Conservation (phyloP, 2,113 vertebrate species). For the Oncorhynchus clarkii region DNA sequence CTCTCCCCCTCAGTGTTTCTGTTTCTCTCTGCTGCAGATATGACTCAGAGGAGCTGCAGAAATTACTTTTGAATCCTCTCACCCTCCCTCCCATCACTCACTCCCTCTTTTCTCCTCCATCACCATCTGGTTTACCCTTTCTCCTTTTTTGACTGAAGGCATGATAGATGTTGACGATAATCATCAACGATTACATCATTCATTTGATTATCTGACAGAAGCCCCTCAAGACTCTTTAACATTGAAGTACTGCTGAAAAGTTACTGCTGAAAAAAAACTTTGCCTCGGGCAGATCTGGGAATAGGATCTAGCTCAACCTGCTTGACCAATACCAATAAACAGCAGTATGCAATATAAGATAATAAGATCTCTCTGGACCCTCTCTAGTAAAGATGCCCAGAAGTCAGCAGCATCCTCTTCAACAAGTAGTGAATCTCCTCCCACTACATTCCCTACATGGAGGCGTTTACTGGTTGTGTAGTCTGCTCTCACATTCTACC, state of each 20-base stretch:
- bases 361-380: conserved; percentile 27
- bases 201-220: neutral
- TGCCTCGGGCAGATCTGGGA: no score
- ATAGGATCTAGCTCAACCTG: conserved; percentile 31
- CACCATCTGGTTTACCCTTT: conserved; percentile 15
- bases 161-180: neutral
- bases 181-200: neutral
- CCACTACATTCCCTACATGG: neutral
- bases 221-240: neutral
- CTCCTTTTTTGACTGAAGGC: conserved; percentile 16
- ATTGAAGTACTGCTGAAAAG: neutral
- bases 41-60: conserved; percentile 73
- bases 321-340: conserved; percentile 42
- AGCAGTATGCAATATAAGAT: conserved; percentile 38
- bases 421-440: conserved; percentile 6
- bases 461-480: neutral
- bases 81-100: conserved; percentile 3
- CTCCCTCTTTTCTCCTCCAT: conserved; percentile 8
- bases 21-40: conserved; percentile 70
- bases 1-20: conserved; percentile 59
- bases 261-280: no score
- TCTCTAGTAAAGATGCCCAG: conserved; percentile 14
- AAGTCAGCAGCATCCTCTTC: conserved; percentile 17
- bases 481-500: no score
- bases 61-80: conserved; percentile 64